Evolutionary conservation across 2,888 invertebrate species (phyloP).

Genomic region (Apotomis capreana): DNA sequence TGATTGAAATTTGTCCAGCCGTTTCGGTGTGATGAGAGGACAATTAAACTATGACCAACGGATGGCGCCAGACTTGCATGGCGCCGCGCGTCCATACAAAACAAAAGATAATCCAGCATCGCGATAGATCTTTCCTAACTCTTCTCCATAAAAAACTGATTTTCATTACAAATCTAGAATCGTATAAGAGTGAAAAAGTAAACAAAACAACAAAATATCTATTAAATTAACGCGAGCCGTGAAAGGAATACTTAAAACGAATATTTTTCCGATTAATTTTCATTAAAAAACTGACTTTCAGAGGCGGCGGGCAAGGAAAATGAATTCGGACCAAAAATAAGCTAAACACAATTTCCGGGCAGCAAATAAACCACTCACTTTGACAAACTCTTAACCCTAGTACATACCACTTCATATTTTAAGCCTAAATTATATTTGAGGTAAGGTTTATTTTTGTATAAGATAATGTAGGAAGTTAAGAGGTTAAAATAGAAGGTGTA

Average conservation of each 20-base stretch:
- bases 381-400: not conserved
- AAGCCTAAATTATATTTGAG: not conserved
- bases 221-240: not conserved
- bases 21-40: too few species aligned
- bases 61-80: too few species aligned
- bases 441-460: not conserved
- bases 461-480: not conserved
- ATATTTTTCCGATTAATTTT: not conserved
- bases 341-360: conserved; percentile 30
- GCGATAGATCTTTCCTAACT: too few species aligned
- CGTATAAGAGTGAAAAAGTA: not conserved
- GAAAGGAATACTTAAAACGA: not conserved
- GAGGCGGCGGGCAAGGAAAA: conserved; percentile 10
- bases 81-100: too few species aligned
- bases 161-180: too few species aligned
- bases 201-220: not conserved
- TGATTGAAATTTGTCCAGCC: too few species aligned
- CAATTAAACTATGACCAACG: too few species aligned
- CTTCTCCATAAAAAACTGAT: too few species aligned
- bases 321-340: conserved; percentile 25
- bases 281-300: conserved; percentile 19
- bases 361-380: conserved; percentile 13
- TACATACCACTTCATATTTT: not conserved
- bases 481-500: not conserved
- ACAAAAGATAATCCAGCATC: too few species aligned